A percentile compares a stretch with the other conserved stretches of the same genome.
phyloP scores from a whole-genome alignment of 2,888 invertebrate genomes.

The Spilarctia lutea region DNA sequence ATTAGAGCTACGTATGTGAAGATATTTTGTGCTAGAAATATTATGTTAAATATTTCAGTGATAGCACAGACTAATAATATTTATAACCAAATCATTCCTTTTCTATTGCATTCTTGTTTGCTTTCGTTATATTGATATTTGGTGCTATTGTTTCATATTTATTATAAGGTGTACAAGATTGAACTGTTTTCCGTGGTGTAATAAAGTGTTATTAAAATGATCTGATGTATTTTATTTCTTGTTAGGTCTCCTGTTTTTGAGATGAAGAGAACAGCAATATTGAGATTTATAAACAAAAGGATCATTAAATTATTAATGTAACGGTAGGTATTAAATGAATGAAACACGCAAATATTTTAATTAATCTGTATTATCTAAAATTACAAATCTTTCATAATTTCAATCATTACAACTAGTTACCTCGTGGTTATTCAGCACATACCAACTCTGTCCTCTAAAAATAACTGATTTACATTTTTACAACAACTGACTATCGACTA shows the following conservation, averaged over 20 bases:
- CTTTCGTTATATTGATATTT: constrained; percentile 34
- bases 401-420: constrained; percentile 76
- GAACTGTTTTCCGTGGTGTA: constrained; percentile 22
- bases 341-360: constrained; percentile 62
- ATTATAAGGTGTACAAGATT: constrained; percentile 16
- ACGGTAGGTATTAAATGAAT: constrained; percentile 30
- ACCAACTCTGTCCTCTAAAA: constrained; percentile 73
- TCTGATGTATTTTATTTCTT: not conserved
- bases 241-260: not conserved
- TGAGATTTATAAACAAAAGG: too few species aligned
- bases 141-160: constrained; percentile 43
- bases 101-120: constrained; percentile 40
- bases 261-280: too few species aligned
- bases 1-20: not conserved
- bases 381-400: constrained; percentile 85
- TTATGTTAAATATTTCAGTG: not conserved
- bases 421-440: constrained; percentile 79
- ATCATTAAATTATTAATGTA: too few species aligned
- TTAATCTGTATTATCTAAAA: constrained; percentile 84
- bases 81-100: constrained; percentile 62
- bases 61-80: not conserved
- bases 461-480: constrained; percentile 84
- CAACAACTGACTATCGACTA: constrained; percentile 65
- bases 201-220: constrained; percentile 21
- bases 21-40: not conserved